Conservation (phyloP, 1,140 invertebrate species). For the Bradysia coprophila region DNA sequence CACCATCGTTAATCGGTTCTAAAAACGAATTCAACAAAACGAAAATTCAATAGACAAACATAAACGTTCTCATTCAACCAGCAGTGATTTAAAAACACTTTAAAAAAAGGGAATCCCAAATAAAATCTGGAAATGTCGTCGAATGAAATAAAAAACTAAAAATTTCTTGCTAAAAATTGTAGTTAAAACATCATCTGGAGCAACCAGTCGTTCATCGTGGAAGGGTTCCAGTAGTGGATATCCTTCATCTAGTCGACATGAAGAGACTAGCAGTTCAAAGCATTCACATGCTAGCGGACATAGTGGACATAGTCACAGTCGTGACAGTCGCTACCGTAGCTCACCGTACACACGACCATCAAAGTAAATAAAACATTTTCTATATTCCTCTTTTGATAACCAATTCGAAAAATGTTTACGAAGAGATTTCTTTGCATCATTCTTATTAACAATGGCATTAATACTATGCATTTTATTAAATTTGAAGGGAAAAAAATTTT, state of each 20-base stretch:
- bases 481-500: too few relatives aligned
- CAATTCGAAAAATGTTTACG: too few relatives aligned
- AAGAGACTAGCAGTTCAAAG: neutral
- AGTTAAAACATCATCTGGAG: too few relatives aligned
- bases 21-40: too few relatives aligned
- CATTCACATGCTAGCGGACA: neutral
- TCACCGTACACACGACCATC: constrained; percentile 9
- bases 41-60: neutral
- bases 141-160: too few relatives aligned
- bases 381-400: neutral
- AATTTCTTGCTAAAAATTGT: too few relatives aligned
- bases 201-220: neutral
- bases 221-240: neutral
- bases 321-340: constrained; percentile 9
- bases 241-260: neutral
- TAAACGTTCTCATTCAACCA: neutral
- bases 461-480: too few relatives aligned
- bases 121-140: neutral
- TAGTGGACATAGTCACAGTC: too few relatives aligned
- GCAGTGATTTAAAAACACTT: neutral
- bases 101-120: neutral
- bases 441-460: too few relatives aligned
- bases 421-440: too few relatives aligned
- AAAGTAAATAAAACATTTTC: constrained; percentile 6
- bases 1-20: too few relatives aligned